These are phyloP conservation scores for Megaceryle maxima DNA, from an alignment of 2,113 vertebrate species.

Conservation along the genomic window DNA sequence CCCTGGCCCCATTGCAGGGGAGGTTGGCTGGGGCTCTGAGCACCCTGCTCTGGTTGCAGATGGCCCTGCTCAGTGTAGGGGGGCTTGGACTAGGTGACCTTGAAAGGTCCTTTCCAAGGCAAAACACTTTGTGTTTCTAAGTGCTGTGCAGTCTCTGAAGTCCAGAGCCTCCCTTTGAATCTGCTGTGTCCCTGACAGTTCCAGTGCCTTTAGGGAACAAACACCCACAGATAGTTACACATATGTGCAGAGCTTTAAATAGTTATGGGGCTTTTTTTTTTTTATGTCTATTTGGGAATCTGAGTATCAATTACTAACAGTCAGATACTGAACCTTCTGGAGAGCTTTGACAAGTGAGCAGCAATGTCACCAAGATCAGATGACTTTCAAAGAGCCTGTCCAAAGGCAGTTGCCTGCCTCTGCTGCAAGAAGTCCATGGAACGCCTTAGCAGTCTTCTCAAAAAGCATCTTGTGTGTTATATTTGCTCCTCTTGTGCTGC, in stretches of 20 bases:
- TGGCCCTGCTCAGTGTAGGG: background rate
- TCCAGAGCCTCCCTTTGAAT: background rate
- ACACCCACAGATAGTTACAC: background rate
- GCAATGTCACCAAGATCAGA: fast-evolving
- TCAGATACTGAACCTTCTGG: background rate
- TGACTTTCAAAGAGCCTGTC: background rate
- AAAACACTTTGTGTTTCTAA: background rate
- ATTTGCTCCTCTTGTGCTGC: background rate
- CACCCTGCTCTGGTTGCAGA: background rate
- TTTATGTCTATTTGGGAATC: background rate
- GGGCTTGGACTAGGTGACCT: background rate
- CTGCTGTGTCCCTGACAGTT: background rate
- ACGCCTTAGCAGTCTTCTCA: background rate
- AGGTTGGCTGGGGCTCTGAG: background rate
- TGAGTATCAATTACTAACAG: background rate
- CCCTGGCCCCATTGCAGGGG: background rate
- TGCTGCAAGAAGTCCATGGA: background rate
- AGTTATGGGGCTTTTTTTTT: background rate
- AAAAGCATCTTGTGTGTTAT: fast-evolving
- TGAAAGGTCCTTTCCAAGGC: background rate
- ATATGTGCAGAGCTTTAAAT: background rate
- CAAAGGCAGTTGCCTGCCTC: background rate
- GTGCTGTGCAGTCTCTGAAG: background rate
- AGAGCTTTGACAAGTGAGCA: background rate
- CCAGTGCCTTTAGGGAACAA: background rate